phyloP scores from a whole-genome alignment of 2,888 invertebrate genomes.

The Drosophila mettleri region DNA sequence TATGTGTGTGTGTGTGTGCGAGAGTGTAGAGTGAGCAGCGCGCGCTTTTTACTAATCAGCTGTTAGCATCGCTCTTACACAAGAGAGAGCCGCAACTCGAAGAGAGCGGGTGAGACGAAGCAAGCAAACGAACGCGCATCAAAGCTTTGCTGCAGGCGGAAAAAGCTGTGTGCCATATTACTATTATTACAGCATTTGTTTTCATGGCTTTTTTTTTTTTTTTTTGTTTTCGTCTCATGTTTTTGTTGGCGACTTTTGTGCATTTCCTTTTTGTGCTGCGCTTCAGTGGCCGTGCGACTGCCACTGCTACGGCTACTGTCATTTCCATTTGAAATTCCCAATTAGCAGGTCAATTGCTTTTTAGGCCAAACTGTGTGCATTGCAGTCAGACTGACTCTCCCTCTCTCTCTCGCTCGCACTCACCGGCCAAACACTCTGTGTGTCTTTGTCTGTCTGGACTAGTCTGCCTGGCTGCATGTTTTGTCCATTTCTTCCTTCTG shows the following conservation, averaged over 20 bases:
- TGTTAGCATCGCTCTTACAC: constrained; percentile 52
- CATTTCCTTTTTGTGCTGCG: constrained; percentile 62
- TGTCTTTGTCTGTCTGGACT: constrained; percentile 28
- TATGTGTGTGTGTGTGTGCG: constrained; percentile 22
- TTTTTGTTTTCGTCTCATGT: constrained; percentile 23
- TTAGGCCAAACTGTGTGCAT: constrained; percentile 78
- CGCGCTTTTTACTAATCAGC: constrained; percentile 70
- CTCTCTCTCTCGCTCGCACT: constrained; percentile 9
- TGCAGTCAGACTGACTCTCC: constrained; percentile 60
- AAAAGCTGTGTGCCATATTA: constrained; percentile 64
- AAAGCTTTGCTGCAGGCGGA: constrained; percentile 55
- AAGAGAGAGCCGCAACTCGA: background rate
- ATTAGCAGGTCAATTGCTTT: constrained; percentile 82
- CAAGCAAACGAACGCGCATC: background rate
- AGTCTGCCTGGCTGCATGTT: constrained; percentile 20
- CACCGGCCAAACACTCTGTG: background rate
- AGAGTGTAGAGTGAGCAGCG: constrained; percentile 44
- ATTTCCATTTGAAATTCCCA: constrained; percentile 72
- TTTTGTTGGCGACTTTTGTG: constrained; percentile 47
- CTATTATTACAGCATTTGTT: constrained; percentile 63
- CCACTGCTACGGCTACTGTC: constrained; percentile 46
- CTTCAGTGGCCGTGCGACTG: constrained; percentile 40
- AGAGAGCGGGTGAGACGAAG: constrained; percentile 1
- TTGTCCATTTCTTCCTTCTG: constrained; percentile 29
- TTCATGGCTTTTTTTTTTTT: constrained; percentile 16